Percentiles rank a stretch among this genome's conserved stretches.
phyloP scores from a whole-genome alignment of 64 coral and sea anemone species.

The Acropora tenuis region DNA sequence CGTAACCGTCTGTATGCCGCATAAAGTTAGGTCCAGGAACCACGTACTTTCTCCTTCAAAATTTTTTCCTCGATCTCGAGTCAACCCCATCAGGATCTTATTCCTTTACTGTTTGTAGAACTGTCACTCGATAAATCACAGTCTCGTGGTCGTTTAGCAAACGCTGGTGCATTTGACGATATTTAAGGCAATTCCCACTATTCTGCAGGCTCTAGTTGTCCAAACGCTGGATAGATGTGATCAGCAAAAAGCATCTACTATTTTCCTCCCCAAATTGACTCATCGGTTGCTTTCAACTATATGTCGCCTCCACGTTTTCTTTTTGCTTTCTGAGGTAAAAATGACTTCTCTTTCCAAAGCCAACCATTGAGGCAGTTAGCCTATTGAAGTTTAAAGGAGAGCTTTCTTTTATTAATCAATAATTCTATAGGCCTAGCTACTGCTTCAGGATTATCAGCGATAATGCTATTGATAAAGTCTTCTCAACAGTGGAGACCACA shows the following conservation, averaged over 20 bases:
- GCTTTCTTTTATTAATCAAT: neutral
- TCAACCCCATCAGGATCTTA: conserved; percentile 6
- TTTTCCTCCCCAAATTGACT: no score
- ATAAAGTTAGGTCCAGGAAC: conserved; percentile 10
- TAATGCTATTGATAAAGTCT: conserved; percentile 76
- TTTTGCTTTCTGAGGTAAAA: no score
- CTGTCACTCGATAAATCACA: conserved; percentile 19
- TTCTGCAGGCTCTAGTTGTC: neutral
- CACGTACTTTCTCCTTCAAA: conserved; percentile 20
- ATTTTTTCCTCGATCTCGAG: neutral
- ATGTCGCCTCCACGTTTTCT: no score
- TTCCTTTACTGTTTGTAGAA: neutral
- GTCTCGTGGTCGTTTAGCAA: conserved; percentile 19
- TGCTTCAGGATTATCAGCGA: conserved; percentile 91
- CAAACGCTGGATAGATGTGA: no score
- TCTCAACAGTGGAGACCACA: conserved; percentile 92
- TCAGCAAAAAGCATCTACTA: no score
- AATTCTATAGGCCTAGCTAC: conserved; percentile 68
- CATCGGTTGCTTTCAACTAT: no score
- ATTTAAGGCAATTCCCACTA: conserved; percentile 24
- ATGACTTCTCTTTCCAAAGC: no score
- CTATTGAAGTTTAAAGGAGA: no score
- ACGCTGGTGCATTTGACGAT: conserved; percentile 9
- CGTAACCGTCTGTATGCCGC: neutral
- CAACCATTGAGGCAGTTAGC: no score